Evolutionary conservation across 2,113 vertebrate species (phyloP).

Genomic region (Pionites leucogaster): DNA sequence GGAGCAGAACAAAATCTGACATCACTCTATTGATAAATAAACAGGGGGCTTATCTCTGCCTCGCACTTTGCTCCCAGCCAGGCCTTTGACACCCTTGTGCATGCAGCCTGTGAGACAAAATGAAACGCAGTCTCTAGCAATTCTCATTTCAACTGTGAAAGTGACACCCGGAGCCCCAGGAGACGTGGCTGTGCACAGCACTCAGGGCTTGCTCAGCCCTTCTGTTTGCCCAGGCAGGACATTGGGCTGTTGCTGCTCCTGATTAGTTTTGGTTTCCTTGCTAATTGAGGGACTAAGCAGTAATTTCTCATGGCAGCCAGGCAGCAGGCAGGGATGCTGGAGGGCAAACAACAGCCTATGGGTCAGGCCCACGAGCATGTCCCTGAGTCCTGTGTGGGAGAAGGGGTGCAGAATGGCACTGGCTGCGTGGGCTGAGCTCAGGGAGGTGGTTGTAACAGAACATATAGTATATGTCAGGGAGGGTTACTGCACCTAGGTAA

Average conservation of each 20-base stretch:
- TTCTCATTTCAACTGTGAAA: neutral
- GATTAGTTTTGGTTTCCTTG: neutral
- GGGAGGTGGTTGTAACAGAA: neutral
- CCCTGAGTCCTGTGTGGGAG: neutral
- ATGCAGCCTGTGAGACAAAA: neutral
- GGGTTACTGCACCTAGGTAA: neutral
- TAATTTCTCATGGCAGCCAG: accelerated
- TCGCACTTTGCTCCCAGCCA: neutral
- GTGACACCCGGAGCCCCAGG: accelerated
- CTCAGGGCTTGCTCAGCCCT: neutral
- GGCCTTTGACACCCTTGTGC: neutral
- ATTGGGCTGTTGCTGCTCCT: neutral
- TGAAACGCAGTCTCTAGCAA: neutral
- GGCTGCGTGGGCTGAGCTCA: neutral
- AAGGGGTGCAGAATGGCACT: neutral
- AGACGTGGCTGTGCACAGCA: accelerated
- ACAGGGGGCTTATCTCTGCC: neutral
- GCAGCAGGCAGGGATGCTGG: accelerated
- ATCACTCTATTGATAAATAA: neutral
- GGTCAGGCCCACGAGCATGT: accelerated
- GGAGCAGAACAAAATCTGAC: neutral
- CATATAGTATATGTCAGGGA: accelerated
- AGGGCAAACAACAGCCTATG: neutral
- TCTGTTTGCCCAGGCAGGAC: neutral
- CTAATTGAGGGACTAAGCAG: neutral